phyloP scores from a whole-genome alignment of 2,797 vertebrate species.

The Lutjanus argentimaculatus region DNA sequence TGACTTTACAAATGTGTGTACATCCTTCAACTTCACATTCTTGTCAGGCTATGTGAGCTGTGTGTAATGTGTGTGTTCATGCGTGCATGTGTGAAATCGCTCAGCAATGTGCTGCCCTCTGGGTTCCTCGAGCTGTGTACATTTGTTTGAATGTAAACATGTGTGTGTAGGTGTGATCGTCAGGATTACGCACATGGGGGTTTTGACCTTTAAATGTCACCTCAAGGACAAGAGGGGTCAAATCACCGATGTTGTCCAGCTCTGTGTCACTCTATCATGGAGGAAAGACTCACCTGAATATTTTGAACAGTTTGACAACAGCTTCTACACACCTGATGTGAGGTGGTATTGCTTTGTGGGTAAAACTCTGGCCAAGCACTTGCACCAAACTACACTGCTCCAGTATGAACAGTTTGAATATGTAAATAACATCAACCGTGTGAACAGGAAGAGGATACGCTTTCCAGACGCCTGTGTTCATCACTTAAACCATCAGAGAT shows the following conservation, averaged over 20 bases:
- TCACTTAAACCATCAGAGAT: not conserved
- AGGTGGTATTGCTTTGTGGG: no score
- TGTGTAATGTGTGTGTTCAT: constrained; percentile 48
- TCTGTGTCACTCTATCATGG: not conserved
- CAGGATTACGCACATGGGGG: constrained; percentile 39
- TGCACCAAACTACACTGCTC: no score
- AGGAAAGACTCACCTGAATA: not conserved
- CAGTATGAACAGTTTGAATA: no score
- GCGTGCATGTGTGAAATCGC: constrained; percentile 53
- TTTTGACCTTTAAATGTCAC: constrained; percentile 64
- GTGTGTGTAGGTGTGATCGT: constrained; percentile 18
- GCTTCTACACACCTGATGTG: no score
- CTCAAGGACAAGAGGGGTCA: constrained; percentile 53
- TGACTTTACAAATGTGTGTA: not conserved
- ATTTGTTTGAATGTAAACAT: constrained; percentile 73
- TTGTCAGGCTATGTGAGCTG: constrained; percentile 30
- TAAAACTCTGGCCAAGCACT: no score
- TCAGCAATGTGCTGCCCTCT: constrained; percentile 52
- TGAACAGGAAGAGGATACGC: not conserved
- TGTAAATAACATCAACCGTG: no score
- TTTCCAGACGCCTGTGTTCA: not conserved
- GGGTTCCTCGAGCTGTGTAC: constrained; percentile 27
- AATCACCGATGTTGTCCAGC: not conserved
- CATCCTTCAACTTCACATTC: constrained; percentile 23
- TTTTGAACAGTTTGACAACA: no score